Evolutionary conservation across 2,888 invertebrate genomes (phyloP).

Genomic region (Drepana falcataria): DNA sequence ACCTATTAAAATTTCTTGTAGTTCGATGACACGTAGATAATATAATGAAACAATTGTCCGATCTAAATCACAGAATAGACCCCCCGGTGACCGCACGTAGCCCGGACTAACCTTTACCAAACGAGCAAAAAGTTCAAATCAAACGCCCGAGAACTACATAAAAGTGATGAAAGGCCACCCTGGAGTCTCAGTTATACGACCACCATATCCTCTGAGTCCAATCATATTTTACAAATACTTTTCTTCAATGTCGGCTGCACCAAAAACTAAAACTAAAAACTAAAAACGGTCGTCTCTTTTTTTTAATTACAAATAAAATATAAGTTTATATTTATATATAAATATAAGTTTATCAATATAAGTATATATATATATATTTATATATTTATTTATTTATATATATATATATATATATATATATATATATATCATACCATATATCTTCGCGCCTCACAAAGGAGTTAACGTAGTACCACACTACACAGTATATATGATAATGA

Average conservation of each 20-base stretch:
- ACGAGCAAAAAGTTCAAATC: slow-evolving; percentile 50
- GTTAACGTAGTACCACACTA: too few relatives aligned
- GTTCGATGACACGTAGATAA: slow-evolving; percentile 19
- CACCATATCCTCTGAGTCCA: slow-evolving; percentile 32
- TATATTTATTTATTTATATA: too few relatives aligned
- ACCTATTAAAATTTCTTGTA: slow-evolving; percentile 20
- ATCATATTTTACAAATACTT: slow-evolving; percentile 20
- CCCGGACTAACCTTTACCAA: slow-evolving; percentile 37
- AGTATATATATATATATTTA: too few relatives aligned
- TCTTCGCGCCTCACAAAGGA: too few relatives aligned
- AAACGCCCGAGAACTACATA: slow-evolving; percentile 45
- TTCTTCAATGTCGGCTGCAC: slow-evolving; percentile 1
- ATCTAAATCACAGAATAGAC: slow-evolving; percentile 34
- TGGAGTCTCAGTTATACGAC: slow-evolving; percentile 33
- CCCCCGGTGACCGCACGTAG: slow-evolving; percentile 23
- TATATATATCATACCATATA: too few relatives aligned
- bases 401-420: too few relatives aligned
- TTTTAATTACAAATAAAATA: too few relatives aligned
- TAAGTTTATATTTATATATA: too few relatives aligned
- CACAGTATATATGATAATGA: too few relatives aligned
- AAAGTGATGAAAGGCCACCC: slow-evolving; percentile 47
- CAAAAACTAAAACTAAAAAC: too few relatives aligned
- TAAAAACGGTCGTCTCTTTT: too few relatives aligned
- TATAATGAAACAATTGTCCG: slow-evolving; percentile 15
- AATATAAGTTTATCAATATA: too few relatives aligned